Evolutionary conservation across 2,113 vertebrate genomes (phyloP).

Genomic region (Lagopus leucura): DNA sequence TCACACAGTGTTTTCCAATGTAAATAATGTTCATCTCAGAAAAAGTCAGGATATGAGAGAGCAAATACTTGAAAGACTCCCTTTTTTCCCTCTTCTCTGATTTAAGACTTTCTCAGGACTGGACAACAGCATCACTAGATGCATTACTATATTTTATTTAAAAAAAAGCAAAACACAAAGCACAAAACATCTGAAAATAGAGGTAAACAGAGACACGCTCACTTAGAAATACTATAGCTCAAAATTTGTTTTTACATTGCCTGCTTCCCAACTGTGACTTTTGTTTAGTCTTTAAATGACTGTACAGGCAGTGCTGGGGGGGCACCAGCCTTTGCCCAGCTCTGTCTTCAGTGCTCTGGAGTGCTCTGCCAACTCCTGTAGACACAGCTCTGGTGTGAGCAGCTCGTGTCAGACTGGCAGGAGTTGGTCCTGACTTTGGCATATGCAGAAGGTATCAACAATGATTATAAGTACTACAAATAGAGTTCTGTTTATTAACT

Average conservation of each 20-base stretch:
- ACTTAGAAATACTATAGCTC: background rate
- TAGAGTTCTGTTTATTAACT: background rate
- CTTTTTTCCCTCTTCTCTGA: background rate
- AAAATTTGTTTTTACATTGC: background rate
- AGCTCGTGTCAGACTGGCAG: too few species aligned
- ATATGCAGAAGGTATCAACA: too few species aligned
- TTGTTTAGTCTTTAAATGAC: background rate
- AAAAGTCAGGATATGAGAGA: background rate
- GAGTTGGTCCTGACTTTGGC: too few species aligned
- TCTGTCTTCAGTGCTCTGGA: too few species aligned
- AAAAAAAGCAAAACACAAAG: background rate
- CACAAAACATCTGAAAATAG: background rate
- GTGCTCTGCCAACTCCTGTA: too few species aligned
- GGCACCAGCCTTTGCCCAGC: too few species aligned
- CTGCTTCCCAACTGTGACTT: background rate
- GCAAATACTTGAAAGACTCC: background rate
- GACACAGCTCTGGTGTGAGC: too few species aligned
- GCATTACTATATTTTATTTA: background rate
- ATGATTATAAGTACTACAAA: constrained; percentile 70
- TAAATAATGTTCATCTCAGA: background rate
- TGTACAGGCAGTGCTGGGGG: background rate
- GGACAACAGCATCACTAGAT: background rate
- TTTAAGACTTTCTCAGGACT: background rate
- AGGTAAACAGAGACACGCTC: background rate
- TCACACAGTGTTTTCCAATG: background rate